These are phyloP conservation scores for Lysandra bellargus DNA, from an alignment of 2,888 invertebrate species.

Conservation along the genomic window DNA sequence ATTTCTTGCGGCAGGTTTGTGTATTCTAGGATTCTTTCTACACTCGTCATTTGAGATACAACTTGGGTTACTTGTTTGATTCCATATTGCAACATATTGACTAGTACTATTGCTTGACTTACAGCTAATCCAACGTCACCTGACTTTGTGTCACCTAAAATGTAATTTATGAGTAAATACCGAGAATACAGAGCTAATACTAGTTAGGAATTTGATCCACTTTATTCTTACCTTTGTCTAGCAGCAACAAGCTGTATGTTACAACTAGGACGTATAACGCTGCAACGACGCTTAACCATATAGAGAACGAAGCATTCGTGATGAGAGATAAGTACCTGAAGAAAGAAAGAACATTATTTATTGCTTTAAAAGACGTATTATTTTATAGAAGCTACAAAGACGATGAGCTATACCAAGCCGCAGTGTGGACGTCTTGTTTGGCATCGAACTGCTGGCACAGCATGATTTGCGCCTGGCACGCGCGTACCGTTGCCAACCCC, in stretches of 20 bases:
- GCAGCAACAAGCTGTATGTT: constrained; percentile 82
- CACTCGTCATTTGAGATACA: constrained; percentile 87
- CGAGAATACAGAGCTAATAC: background rate
- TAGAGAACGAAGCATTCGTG: constrained; percentile 82
- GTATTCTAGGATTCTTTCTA: constrained; percentile 90
- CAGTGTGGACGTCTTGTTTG: constrained; percentile 83
- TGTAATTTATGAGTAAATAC: background rate
- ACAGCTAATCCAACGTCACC: constrained; percentile 86
- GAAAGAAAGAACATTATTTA: constrained; percentile 39
- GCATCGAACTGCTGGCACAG: constrained; percentile 84
- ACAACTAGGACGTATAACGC: constrained; percentile 80
- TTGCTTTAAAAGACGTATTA: background rate
- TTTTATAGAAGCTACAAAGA: background rate
- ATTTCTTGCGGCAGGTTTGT: constrained; percentile 86
- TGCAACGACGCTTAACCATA: constrained; percentile 83
- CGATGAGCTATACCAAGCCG: constrained; percentile 72
- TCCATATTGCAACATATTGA: constrained; percentile 90
- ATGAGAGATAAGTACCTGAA: constrained; percentile 79
- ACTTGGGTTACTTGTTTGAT: constrained; percentile 89
- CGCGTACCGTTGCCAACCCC: constrained; percentile 88
- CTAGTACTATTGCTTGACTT: constrained; percentile 85
- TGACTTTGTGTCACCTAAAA: constrained; percentile 74
- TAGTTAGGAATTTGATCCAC: background rate
- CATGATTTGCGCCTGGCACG: constrained; percentile 83
- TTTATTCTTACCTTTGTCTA: constrained; percentile 76